These are phyloP conservation scores for Elephas maximus DNA, from an alignment of 2,113 vertebrate genomes.

Conservation along the genomic window DNA sequence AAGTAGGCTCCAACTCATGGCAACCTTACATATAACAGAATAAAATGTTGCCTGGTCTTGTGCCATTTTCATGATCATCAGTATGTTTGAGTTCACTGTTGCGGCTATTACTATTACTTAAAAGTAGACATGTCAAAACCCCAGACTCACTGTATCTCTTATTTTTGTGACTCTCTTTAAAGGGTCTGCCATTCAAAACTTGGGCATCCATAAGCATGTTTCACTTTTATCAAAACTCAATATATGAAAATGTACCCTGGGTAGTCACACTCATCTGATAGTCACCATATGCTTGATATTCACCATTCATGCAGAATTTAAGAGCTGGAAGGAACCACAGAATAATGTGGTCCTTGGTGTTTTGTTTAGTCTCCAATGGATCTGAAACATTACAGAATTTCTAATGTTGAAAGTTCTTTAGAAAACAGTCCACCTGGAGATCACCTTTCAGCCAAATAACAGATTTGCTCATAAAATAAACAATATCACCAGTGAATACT, in stretches of 20 bases:
- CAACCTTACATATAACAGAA: no score
- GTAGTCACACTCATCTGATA: background rate
- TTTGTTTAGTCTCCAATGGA: background rate
- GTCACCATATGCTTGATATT: no score
- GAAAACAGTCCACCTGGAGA: background rate
- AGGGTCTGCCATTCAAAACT: background rate
- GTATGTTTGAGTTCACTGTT: no score
- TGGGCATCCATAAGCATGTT: background rate
- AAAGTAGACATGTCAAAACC: background rate
- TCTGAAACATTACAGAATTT: background rate
- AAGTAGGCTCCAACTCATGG: no score
- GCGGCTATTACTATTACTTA: background rate
- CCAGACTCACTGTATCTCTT: background rate
- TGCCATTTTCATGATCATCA: no score
- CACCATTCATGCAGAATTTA: background rate
- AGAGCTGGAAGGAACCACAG: background rate
- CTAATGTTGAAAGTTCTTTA: background rate
- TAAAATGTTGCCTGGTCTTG: no score
- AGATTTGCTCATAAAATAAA: no score
- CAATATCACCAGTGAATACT: no score
- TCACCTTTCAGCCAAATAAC: no score
- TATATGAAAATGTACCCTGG: background rate
- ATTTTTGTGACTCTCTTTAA: background rate
- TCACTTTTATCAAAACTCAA: background rate
- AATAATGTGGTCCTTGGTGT: background rate